Evolutionary conservation across 2,888 invertebrate species (phyloP).

Genomic region (Diloba caeruleocephala): DNA sequence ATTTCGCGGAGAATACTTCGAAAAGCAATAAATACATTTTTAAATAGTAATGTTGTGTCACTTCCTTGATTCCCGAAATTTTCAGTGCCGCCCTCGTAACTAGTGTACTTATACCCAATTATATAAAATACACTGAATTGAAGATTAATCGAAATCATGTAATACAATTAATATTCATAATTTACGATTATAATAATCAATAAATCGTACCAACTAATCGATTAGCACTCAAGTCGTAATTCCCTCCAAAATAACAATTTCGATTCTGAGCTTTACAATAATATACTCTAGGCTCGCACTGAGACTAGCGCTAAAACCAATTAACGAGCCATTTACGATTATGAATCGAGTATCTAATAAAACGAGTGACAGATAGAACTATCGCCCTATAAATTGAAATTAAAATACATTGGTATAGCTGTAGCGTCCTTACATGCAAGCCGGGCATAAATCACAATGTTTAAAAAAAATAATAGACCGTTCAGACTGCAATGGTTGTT

Average conservation of each 20-base stretch:
- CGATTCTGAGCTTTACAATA: slow-evolving; percentile 13
- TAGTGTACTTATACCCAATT: too few species aligned
- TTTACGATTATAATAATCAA: slow-evolving; percentile 15
- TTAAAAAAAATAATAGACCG: slow-evolving; percentile 81
- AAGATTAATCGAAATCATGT: neutral
- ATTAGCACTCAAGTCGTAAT: slow-evolving; percentile 33
- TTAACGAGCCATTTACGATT: slow-evolving; percentile 68
- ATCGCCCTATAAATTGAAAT: slow-evolving; percentile 86
- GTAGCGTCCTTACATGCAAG: slow-evolving; percentile 77
- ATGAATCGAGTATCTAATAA: slow-evolving; percentile 77
- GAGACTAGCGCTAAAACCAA: slow-evolving; percentile 50
- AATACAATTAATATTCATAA: slow-evolving; percentile 5
- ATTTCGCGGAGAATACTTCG: too few species aligned
- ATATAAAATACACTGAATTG: too few species aligned
- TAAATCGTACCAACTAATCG: slow-evolving; percentile 12
- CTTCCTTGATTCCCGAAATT: too few species aligned
- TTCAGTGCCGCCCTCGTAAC: too few species aligned
- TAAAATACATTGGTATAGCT: slow-evolving; percentile 77
- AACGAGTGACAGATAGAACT: slow-evolving; percentile 67
- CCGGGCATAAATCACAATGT: slow-evolving; percentile 79
- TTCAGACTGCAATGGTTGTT: slow-evolving; percentile 61
- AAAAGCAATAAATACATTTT: too few species aligned
- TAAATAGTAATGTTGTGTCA: too few species aligned
- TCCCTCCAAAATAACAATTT: slow-evolving; percentile 17
- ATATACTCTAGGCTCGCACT: slow-evolving; percentile 19